Evolutionary conservation across 1,140 invertebrate species (phyloP), one percentile per base, ranked within the genome.

Genomic region (Tyrophagus putrescentiae): DNA sequence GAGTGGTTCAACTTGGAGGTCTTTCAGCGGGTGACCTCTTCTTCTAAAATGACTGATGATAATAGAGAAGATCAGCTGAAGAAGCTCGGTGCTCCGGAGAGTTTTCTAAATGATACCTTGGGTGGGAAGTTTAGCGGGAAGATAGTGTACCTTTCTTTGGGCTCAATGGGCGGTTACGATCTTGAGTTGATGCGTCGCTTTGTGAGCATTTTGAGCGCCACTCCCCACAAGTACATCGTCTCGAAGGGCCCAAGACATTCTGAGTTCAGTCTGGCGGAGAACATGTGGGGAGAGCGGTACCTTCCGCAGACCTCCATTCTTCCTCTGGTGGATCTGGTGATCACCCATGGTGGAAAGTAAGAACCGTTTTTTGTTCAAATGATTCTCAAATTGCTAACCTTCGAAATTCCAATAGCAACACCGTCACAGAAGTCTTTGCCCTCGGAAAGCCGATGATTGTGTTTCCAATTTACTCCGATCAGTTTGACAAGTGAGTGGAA

Each of bases 241-340:
- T 57, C 60, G 2, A 62, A 62, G 48, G 60, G 60, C 11, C 11
- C 41, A 7, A 34, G 25, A 18, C n/a, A 28, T 44, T 27, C 50
- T n/a, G 23, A 63, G n/a, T 53, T 25, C 21, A 6, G 4, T 21
- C 33, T 63, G 33, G 16, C 61, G 3, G 42, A 63, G 6, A 63
- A 63, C 21, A 64, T 64, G 61, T 64, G 27, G 27, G 62, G 62
- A 25, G 62, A 50, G 21, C 21, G 31, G 25, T 62, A 44, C 42
- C 27, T 63, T 6, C 21, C 39, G 21, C 62, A 63, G 31, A 13
- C 48, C 6, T 34, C 29, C 7, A 54, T 54, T 27, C 13, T 48
- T 7, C 45, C 45, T 7, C 18, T 9, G 23, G 45, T 48, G 13
- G 45, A 48, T 48, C 18, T 48, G 7, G 45, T 48, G 13, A 48